Conservation (phyloP, 2,797 vertebrate species). For the Micromesistius poutassou region DNA sequence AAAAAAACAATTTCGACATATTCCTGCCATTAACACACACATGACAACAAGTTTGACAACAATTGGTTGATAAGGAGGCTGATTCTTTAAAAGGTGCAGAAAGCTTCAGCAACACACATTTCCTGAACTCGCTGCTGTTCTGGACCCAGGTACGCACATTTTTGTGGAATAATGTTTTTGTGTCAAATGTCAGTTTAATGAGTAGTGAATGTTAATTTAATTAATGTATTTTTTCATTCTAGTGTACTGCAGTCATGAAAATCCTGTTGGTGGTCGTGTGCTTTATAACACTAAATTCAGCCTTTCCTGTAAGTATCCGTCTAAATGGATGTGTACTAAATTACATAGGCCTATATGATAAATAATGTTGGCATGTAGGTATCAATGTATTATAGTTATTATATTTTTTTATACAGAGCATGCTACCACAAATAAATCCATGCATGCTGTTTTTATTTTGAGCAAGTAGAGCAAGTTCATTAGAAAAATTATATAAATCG, state of each 20-base stretch:
- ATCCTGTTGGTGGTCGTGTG: slow-evolving; percentile 17
- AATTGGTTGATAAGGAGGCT: slow-evolving; percentile 13
- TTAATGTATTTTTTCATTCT: slow-evolving; percentile 2
- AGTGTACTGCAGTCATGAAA: slow-evolving; percentile 20
- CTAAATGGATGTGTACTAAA: too few relatives aligned
- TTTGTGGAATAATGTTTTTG: neutral
- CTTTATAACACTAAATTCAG: slow-evolving; percentile 13
- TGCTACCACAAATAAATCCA: neutral
- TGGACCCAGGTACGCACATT: too few relatives aligned
- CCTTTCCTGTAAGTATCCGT: slow-evolving; percentile 32
- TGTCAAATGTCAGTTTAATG: neutral
- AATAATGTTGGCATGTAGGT: neutral
- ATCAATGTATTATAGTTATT: neutral
- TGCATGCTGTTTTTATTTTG: neutral
- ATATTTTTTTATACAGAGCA: neutral
- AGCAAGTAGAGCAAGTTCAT: neutral
- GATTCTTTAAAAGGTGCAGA: slow-evolving; percentile 15
- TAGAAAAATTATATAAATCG: neutral
- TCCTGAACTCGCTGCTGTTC: neutral
- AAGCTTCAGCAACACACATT: slow-evolving; percentile 1
- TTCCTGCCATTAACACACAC: slow-evolving; percentile 6
- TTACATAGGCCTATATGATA: too few relatives aligned
- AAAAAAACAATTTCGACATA: slow-evolving; percentile 10
- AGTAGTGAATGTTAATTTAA: neutral
- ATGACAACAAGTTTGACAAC: slow-evolving; percentile 10